phyloP scores from a whole-genome alignment of 2,797 vertebrate genomes.

The Alexandromys oeconomus region DNA sequence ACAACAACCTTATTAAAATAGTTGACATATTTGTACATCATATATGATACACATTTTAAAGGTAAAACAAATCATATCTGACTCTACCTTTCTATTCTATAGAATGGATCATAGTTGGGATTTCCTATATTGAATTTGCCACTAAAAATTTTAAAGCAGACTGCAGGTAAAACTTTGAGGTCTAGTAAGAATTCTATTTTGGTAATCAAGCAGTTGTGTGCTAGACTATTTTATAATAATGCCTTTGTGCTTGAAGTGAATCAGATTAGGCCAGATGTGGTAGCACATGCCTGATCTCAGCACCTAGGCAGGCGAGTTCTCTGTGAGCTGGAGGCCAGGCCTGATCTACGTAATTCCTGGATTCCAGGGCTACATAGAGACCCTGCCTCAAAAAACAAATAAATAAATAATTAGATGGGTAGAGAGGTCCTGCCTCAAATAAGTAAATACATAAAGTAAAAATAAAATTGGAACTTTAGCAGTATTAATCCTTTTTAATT shows the following conservation, averaged over 20 bases:
- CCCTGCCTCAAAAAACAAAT: neutral
- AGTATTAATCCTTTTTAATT: conserved; percentile 44
- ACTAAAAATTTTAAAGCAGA: conserved; percentile 40
- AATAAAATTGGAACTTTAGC: conserved; percentile 13
- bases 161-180: conserved; percentile 17
- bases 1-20: neutral
- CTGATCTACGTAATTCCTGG: neutral
- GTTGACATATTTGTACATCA: conserved; percentile 7
- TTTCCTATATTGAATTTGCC: conserved; percentile 57
- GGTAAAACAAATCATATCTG: conserved; percentile 58
- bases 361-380: neutral
- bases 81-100: neutral
- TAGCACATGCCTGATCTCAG: neutral
- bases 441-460: neutral
- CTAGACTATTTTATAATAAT: conserved; percentile 50
- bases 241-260: conserved; percentile 45
- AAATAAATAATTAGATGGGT: neutral
- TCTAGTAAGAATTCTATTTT: conserved; percentile 28
- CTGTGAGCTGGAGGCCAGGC: neutral
- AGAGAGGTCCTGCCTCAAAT: neutral
- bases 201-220: conserved; percentile 18
- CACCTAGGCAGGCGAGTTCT: neutral
- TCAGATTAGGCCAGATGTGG: neutral
- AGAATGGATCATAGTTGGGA: conserved; percentile 35
- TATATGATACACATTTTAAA: conserved; percentile 47